Evolutionary conservation across 2,888 invertebrate genomes (phyloP).

Genomic region (Laspeyria flexula): DNA sequence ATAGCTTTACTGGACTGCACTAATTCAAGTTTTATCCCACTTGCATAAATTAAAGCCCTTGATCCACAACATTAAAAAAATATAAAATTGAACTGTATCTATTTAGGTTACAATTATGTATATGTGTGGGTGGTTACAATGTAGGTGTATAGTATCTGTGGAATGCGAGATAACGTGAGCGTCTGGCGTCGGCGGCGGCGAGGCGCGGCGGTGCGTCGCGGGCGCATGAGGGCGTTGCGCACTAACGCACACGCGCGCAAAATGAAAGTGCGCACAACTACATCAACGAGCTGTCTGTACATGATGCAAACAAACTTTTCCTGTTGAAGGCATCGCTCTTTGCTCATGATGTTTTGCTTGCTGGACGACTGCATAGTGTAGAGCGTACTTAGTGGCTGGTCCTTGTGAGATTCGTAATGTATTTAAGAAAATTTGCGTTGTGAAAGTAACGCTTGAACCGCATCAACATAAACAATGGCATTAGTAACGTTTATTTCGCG

Average conservation of each 20-base stretch:
- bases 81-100: constrained; percentile 30
- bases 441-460: background rate
- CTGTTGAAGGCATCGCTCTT: constrained; percentile 44
- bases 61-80: constrained; percentile 23
- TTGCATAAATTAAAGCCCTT: constrained; percentile 30
- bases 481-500: no score
- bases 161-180: constrained; percentile 52
- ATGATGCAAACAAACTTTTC: constrained; percentile 51
- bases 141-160: constrained; percentile 54
- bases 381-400: background rate
- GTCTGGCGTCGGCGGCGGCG: constrained; percentile 41
- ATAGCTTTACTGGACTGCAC: no score
- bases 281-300: constrained; percentile 24
- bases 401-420: background rate
- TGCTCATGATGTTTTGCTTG: constrained; percentile 34
- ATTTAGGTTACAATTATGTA: constrained; percentile 48
- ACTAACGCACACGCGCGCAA: constrained; percentile 46
- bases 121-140: constrained; percentile 48
- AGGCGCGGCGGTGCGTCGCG: constrained; percentile 40
- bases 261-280: constrained; percentile 47
- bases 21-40: background rate
- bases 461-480: no score
- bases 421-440: background rate
- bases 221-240: constrained; percentile 50
- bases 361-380: constrained; percentile 14